Base-by-base conservation (phyloP, 2,888 invertebrate genomes). In the Polia nebulosa region DNA sequence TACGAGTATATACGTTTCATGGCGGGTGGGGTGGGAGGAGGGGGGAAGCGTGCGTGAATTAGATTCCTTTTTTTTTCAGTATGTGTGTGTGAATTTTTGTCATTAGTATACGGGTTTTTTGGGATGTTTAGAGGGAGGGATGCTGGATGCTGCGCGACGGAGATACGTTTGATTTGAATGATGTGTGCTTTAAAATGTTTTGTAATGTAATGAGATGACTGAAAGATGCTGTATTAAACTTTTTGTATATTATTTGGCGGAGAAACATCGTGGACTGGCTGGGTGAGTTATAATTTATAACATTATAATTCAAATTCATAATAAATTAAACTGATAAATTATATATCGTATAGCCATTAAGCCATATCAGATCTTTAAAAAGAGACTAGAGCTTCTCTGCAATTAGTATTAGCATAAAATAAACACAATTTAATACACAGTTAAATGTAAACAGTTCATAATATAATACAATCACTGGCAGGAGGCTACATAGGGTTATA, bases 31-130 rank as follows among this genome's bases (percentile, higher is more conserved):
- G 72, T 59, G 73, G 70, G 79, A 66, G 74, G 70, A 75, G 76
- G 83, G 20, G 66, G 81, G 70, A 13, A 52, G 32, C 88, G 90
- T 92, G 94, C 93, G 94, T 93, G 93, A 93, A 94, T 95, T 94
- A 95, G 94, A 93, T 90, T 86, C 67, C 72, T 77, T 92, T 71
- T 90, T 90, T 91, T 90, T 89, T 69, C 62, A 74, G 72, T 74
- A 65, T 75, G 79, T 86, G 87, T 88, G 88, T 90, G 90, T 90
- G 92, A 91, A 73, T 82, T 76, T 93, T 92, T 93, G 94, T 94
- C 94, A 94, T 94, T 94, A 94, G 92, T 89, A 78, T 80, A 69
- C 51, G 80, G 80, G 51, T 60, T 77, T 76, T 76, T 77, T 78
- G 59, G 45, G 56, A 75, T 82, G 83, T 81, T 76, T 80, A 82